These are phyloP conservation scores for Calidris pugnax DNA, from an alignment of 2,113 vertebrate genomes.

Conservation along the genomic window DNA sequence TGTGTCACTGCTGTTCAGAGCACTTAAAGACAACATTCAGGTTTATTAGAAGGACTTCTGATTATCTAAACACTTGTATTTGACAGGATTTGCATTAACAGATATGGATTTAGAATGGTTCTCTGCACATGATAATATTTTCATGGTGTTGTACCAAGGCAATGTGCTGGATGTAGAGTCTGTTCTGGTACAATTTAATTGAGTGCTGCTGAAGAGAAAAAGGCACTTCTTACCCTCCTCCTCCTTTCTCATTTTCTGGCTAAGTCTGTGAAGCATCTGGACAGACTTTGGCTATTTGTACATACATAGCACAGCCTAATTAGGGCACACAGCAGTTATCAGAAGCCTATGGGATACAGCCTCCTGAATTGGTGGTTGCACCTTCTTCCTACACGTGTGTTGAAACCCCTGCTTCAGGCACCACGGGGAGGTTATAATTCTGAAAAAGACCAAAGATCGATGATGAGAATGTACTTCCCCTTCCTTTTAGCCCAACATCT, in stretches of 20 bases:
- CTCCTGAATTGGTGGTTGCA: background rate
- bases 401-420: background rate
- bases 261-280: background rate
- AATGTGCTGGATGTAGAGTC: background rate
- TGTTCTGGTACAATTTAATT: background rate
- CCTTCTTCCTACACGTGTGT: background rate
- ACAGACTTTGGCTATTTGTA: background rate
- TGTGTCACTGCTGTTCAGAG: background rate
- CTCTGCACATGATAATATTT: background rate
- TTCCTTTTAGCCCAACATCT: background rate
- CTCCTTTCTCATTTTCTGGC: background rate
- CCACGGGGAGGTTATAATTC: background rate
- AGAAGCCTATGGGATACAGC: background rate
- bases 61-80: background rate
- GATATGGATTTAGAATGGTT: background rate
- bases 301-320: background rate
- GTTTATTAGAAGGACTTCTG: background rate
- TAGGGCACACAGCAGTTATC: background rate
- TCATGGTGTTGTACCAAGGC: background rate
- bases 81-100: background rate
- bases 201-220: background rate
- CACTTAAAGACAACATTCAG: background rate
- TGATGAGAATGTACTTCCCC: background rate
- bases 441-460: background rate
- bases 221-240: fast-evolving